Evolutionary conservation across 2,888 invertebrate genomes (phyloP).

Genomic region (Lomographa bimaculata): DNA sequence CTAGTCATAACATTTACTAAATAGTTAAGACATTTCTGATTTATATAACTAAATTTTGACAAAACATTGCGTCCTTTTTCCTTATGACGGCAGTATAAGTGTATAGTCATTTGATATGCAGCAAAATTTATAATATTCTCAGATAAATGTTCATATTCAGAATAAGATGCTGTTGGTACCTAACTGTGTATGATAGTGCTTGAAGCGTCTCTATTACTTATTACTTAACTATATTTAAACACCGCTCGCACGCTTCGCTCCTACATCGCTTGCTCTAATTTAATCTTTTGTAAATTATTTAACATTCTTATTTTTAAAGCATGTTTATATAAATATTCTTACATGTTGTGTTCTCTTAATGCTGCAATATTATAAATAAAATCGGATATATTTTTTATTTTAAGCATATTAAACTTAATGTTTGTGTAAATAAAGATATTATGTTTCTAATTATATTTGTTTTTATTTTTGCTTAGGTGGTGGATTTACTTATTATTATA

Average conservation of each 20-base stretch:
- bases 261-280: neutral
- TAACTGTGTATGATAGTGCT: no score
- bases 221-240: no score
- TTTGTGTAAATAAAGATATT: slow-evolving; percentile 64
- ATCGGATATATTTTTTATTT: slow-evolving; percentile 16
- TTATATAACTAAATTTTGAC: no score
- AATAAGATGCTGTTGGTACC: no score
- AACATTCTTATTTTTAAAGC: slow-evolving; percentile 13
- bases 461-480: slow-evolving; percentile 36
- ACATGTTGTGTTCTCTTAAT: slow-evolving; percentile 11
- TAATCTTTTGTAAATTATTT: slow-evolving; percentile 17
- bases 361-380: slow-evolving; percentile 19
- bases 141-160: no score
- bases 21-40: no score
- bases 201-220: no score
- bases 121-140: no score
- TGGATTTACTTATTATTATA: slow-evolving; percentile 6
- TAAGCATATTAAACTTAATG: slow-evolving; percentile 13
- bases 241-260: slow-evolving; percentile 6
- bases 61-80: no score
- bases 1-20: no score
- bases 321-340: slow-evolving; percentile 7
- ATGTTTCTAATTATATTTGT: slow-evolving; percentile 44
- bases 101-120: no score
- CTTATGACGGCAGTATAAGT: no score